Conservation (phyloP, 2,888 invertebrate genomes). For the Zaprionus bogoriensis region DNA sequence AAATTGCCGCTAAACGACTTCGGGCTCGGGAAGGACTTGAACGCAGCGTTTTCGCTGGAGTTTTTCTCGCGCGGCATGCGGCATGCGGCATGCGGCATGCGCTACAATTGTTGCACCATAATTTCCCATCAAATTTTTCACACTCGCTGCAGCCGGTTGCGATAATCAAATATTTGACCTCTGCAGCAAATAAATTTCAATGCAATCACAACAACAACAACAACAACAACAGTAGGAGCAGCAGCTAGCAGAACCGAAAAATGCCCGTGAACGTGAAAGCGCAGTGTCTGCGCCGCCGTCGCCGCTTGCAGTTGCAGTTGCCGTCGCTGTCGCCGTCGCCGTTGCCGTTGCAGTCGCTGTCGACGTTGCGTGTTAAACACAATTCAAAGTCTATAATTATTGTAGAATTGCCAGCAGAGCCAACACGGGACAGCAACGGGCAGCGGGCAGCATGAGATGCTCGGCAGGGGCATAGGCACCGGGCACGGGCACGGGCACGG, state of each 20-base stretch:
- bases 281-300: conserved; percentile 50
- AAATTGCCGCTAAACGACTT: conserved; percentile 74
- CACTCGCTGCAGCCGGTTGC: conserved; percentile 64
- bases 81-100: conserved; percentile 33
- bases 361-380: conserved; percentile 81
- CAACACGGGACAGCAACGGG: conserved; percentile 54
- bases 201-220: conserved; percentile 60
- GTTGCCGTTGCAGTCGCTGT: conserved; percentile 40
- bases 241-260: conserved; percentile 22
- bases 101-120: conserved; percentile 77
- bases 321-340: conserved; percentile 9
- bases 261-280: conserved; percentile 67
- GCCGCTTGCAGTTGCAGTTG: conserved; percentile 19
- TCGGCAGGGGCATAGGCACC: conserved; percentile 3
- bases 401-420: conserved; percentile 79
- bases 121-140: conserved; percentile 78
- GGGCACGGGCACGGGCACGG: conserved; percentile 28
- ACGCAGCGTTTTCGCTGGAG: not conserved
- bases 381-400: conserved; percentile 81
- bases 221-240: conserved; percentile 25
- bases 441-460: conserved; percentile 7
- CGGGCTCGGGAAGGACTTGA: conserved; percentile 3
- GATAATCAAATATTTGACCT: conserved; percentile 82
- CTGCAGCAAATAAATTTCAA: conserved; percentile 79
- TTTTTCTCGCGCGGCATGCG: conserved; percentile 3